A percentile compares a stretch with the other conserved stretches of the same genome.
These are phyloP conservation scores for Crotalus helleri DNA, from an alignment of 2,113 vertebrate genomes.

Conservation along the genomic window DNA sequence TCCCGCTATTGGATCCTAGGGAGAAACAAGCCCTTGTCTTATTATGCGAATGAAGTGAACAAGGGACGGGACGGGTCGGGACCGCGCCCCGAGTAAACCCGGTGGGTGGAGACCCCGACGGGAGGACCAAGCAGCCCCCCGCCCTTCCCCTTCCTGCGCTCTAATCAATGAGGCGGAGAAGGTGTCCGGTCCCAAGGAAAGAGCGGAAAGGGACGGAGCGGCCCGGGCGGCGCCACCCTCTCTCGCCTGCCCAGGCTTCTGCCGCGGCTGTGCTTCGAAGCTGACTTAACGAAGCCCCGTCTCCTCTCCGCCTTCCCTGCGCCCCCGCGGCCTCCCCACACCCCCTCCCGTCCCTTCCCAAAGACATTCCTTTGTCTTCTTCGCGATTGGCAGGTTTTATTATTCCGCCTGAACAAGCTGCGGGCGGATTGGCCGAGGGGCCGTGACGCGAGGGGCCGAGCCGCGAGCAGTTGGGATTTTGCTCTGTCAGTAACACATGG, in stretches of 20 bases:
- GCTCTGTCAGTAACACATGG: slow-evolving; percentile 95
- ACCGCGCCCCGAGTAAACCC: not conserved
- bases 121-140: not conserved
- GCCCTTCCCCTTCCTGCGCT: not conserved
- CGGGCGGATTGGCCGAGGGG: slow-evolving; percentile 76
- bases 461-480: slow-evolving; percentile 80
- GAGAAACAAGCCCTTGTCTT: not conserved
- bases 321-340: not conserved
- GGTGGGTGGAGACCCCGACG: not conserved
- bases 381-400: slow-evolving; percentile 83
- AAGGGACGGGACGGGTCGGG: not conserved
- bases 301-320: not conserved
- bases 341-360: slow-evolving; percentile 30
- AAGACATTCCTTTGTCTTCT: slow-evolving; percentile 65
- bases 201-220: not conserved
- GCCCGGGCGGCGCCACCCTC: not conserved
- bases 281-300: slow-evolving; percentile 35
- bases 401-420: slow-evolving; percentile 82
- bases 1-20: not conserved
- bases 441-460: slow-evolving; percentile 76
- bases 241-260: not conserved
- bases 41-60: not conserved
- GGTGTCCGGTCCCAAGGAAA: not conserved
- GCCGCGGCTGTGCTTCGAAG: slow-evolving; percentile 19
- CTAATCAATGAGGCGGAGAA: not conserved